These are phyloP conservation scores for Amphiprion clarkii DNA, from an alignment of 2,797 vertebrate genomes.

Conservation along the genomic window DNA sequence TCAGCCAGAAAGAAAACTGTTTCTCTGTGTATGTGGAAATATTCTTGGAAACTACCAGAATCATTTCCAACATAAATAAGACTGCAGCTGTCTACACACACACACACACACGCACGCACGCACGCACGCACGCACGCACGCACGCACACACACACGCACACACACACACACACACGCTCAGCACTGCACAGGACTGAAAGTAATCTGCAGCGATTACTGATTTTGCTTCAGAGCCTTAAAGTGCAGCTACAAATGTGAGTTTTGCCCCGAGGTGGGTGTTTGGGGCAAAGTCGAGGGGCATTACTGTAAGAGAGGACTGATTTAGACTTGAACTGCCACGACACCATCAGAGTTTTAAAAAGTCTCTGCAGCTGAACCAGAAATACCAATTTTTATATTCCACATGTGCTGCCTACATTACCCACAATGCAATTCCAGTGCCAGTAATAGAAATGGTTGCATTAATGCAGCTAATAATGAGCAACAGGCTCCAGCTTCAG, in stretches of 20 bases:
- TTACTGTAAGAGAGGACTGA: slow-evolving; percentile 1
- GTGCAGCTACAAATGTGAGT: slow-evolving; percentile 10
- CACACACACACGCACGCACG: slow-evolving; percentile 35
- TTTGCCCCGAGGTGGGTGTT: slow-evolving; percentile 14
- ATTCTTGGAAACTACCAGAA: slow-evolving; percentile 73
- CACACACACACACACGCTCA: slow-evolving; percentile 32
- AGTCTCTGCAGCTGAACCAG: background rate
- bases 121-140: background rate
- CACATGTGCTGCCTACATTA: background rate
- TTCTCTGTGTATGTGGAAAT: slow-evolving; percentile 51
- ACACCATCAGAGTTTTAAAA: background rate
- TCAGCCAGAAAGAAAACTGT: slow-evolving; percentile 51
- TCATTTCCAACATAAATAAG: slow-evolving; percentile 72
- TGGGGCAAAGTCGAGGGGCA: slow-evolving; percentile 6
- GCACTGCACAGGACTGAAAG: slow-evolving; percentile 13
- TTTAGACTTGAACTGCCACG: background rate
- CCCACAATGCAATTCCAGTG: background rate
- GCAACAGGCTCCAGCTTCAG: no score
- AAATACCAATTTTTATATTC: background rate
- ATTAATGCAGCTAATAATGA: no score
- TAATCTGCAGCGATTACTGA: slow-evolving; percentile 35
- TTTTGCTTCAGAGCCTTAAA: slow-evolving; percentile 21
- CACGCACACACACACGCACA: slow-evolving; percentile 23
- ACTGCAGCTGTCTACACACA: slow-evolving; percentile 63
- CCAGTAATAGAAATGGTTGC: background rate